Evolutionary conservation across 2,113 vertebrate species (phyloP).

Genomic region (Archocentrus centrarchus): DNA sequence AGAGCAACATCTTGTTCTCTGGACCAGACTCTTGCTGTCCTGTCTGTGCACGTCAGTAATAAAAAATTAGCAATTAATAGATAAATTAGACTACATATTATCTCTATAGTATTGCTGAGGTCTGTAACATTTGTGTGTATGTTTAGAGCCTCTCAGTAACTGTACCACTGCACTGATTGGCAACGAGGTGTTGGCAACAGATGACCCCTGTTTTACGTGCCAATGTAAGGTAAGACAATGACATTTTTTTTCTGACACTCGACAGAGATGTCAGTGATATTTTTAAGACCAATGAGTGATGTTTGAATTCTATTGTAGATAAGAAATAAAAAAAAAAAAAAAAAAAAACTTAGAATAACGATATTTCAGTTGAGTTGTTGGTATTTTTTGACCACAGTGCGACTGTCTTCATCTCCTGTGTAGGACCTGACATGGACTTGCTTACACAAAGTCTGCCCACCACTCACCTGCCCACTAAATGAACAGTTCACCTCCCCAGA

Average conservation of each 20-base stretch:
- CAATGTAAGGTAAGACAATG: slow-evolving; percentile 83
- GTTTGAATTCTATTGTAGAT: background rate
- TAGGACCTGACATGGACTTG: slow-evolving; percentile 93
- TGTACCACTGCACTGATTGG: slow-evolving; percentile 85
- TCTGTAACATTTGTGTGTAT: slow-evolving; percentile 15
- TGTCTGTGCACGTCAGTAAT: slow-evolving; percentile 87
- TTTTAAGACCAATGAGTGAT: no score
- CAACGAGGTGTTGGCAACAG: slow-evolving; percentile 82
- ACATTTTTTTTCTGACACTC: background rate
- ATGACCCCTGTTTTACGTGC: slow-evolving; percentile 88
- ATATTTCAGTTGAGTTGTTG: background rate
- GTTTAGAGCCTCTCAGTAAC: slow-evolving; percentile 87
- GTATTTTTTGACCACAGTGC: background rate
- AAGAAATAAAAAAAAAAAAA: background rate
- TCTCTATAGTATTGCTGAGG: background rate
- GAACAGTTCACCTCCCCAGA: slow-evolving; percentile 81
- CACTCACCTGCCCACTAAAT: slow-evolving; percentile 79
- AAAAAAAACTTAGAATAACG: background rate
- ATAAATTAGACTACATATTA: background rate
- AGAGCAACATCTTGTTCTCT: slow-evolving; percentile 81
- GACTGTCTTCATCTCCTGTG: slow-evolving; percentile 8
- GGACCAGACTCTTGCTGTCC: slow-evolving; percentile 86
- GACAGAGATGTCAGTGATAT: background rate
- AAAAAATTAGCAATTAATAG: background rate
- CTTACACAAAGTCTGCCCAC: slow-evolving; percentile 80